These are phyloP conservation scores for Diachrysia chrysitis DNA, from an alignment of 2,888 invertebrate species.

Conservation along the genomic window DNA sequence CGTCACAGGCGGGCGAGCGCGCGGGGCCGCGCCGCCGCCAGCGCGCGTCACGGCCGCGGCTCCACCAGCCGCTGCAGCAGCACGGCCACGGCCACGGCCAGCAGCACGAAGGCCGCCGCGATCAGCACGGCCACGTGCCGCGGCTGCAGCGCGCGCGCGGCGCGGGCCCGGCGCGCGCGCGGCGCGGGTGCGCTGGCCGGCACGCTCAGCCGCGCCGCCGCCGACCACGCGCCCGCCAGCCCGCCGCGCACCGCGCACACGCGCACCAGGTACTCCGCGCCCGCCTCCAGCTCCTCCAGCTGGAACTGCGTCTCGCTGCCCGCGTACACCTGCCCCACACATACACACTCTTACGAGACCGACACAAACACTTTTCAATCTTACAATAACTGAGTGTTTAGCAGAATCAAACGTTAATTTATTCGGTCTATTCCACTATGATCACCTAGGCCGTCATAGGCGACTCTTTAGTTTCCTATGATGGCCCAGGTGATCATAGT, in stretches of 20 bases:
- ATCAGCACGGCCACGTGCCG: slow-evolving; percentile 90
- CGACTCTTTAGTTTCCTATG: no score
- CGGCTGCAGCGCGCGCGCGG: slow-evolving; percentile 73
- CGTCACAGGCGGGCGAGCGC: slow-evolving; percentile 78
- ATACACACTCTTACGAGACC: no score
- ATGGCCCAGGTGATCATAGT: no score
- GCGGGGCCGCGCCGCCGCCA: slow-evolving; percentile 77
- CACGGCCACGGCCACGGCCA: slow-evolving; percentile 90
- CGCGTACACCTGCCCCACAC: slow-evolving; percentile 90
- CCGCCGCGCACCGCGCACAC: slow-evolving; percentile 93
- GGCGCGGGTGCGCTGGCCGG: slow-evolving; percentile 79
- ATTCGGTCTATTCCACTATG: no score
- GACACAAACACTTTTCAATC: no score
- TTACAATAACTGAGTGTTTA: no score
- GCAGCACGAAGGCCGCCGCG: slow-evolving; percentile 89
- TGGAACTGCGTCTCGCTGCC: slow-evolving; percentile 90
- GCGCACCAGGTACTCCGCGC: slow-evolving; percentile 93
- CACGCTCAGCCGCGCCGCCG: slow-evolving; percentile 88
- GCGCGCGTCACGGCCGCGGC: slow-evolving; percentile 84
- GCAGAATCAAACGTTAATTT: no score
- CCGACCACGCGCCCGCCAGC: slow-evolving; percentile 92
- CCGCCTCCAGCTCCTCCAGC: slow-evolving; percentile 92
- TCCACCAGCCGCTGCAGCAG: slow-evolving; percentile 89
- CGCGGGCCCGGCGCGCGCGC: slow-evolving; percentile 91
- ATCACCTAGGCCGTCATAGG: no score